Percentiles rank a stretch among this genome's conserved stretches.
phyloP scores from a whole-genome alignment of 1,140 invertebrate species.

The Drosophila parvula region DNA sequence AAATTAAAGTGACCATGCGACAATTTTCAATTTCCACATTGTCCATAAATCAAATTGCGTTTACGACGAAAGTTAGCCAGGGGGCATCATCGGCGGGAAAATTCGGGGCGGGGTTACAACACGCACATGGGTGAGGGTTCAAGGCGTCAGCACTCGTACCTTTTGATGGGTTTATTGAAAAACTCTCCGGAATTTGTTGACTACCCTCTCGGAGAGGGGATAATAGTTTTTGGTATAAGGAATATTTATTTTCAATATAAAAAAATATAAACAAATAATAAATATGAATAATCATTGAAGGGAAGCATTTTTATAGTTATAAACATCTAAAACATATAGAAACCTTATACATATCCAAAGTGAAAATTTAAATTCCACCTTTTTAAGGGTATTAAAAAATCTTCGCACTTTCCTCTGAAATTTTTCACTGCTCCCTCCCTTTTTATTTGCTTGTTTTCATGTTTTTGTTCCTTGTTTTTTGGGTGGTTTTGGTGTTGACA shows the following conservation, averaged over 20 bases:
- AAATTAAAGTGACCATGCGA: constrained; percentile 82
- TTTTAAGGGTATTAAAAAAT: constrained; percentile 28
- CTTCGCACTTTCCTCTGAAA: neutral
- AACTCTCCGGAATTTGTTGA: constrained; percentile 48
- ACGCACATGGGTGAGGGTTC: constrained; percentile 57
- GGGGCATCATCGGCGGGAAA: constrained; percentile 33
- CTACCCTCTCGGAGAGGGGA: constrained; percentile 14
- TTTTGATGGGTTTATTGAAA: constrained; percentile 81
- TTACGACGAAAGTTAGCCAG: constrained; percentile 57
- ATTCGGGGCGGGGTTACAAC: constrained; percentile 16
- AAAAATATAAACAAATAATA: too few species aligned
- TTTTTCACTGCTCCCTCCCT: constrained; percentile 3
- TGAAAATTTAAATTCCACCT: neutral
- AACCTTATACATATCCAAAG: neutral
- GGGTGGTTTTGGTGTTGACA: constrained; percentile 68
- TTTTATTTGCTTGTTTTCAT: constrained; percentile 42
- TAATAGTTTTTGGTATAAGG: constrained; percentile 1
- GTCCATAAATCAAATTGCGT: constrained; percentile 81
- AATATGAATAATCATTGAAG: neutral
- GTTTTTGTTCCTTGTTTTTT: constrained; percentile 49
- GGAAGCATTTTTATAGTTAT: too few species aligned
- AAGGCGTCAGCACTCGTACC: constrained; percentile 46
- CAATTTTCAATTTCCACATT: constrained; percentile 78
- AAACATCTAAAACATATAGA: too few species aligned
- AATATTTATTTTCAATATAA: too few species aligned